Conservation (phyloP, 1,140 invertebrate genomes). For the Drosophila nannoptera region DNA sequence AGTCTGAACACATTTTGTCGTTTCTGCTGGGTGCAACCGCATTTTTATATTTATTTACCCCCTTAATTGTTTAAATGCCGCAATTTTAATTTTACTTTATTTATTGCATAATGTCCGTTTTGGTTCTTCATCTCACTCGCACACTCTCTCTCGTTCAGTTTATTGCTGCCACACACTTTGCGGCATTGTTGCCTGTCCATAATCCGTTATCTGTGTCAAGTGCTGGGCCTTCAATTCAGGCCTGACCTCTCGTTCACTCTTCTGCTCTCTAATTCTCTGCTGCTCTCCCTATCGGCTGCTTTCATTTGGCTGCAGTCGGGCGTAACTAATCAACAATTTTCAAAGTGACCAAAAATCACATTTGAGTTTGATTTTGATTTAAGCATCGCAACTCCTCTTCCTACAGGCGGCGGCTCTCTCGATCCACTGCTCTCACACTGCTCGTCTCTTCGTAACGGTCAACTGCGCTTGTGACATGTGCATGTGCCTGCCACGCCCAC, state of each 20-base stretch:
- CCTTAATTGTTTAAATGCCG: slow-evolving; percentile 69
- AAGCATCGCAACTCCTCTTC: background rate
- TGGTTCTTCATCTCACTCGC: background rate
- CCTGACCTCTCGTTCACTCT: background rate
- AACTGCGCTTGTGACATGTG: slow-evolving; percentile 52
- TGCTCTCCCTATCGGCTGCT: slow-evolving; percentile 1
- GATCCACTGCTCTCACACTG: slow-evolving; percentile 50
- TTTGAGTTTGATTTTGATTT: slow-evolving; percentile 61
- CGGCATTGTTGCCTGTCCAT: slow-evolving; percentile 17
- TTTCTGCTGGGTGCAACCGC: slow-evolving; percentile 55
- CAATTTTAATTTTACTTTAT: slow-evolving; percentile 29
- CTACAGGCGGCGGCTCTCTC: background rate
- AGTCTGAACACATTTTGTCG: slow-evolving; percentile 58
- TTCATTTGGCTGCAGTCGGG: slow-evolving; percentile 61
- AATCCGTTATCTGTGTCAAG: slow-evolving; percentile 37
- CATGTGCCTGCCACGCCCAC: slow-evolving; percentile 4
- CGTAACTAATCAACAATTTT: slow-evolving; percentile 75
- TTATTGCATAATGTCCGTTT: background rate
- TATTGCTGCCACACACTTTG: slow-evolving; percentile 25
- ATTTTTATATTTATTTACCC: slow-evolving; percentile 72
- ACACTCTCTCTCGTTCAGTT: slow-evolving; percentile 1
- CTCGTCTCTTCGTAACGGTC: slow-evolving; percentile 21
- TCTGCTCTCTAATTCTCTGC: background rate
- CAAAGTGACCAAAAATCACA: slow-evolving; percentile 76
- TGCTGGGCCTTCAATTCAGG: slow-evolving; percentile 3